Evolutionary conservation across 2,888 invertebrate species (phyloP), one percentile per base, ranked within the genome.

Genomic region (Caenorhabditis japonica): DNA sequence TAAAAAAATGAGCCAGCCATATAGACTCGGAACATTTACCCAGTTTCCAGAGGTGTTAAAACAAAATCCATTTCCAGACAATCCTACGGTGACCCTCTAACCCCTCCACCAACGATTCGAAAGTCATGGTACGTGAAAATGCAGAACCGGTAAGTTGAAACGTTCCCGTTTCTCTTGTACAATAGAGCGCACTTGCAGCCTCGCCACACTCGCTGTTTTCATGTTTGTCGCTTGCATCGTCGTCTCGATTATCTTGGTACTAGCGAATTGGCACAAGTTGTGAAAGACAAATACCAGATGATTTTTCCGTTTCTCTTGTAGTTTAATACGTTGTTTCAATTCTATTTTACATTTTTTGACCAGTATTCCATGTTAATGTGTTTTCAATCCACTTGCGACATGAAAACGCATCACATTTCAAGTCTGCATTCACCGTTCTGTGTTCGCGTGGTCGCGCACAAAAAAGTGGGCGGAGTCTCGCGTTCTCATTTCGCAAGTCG

Each of bases 221-320:
- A 52, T 72, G 4, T 72, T 72, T 43, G 72, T 72, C 59, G 34
- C 51, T 36, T 59, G 59, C 59, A 64, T 72, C 41, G 64, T 72
- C 58, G 60, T 64, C 34, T 72, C 72, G 0, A 60, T 72, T 36
- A 49, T 72, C 27, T 36, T 72, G 10, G 34, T 72, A 2, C 17
- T 72, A 36, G 52, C 62, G 10, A 64, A 64, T 27, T 49, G 47
- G 64, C 59, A 72, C 46, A 64, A 64, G 41, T 64, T 72, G 12
- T 68, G 46, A 64, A 49, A 23, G 41, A 43, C 23, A 4, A 21
- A 19, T 4, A 17, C n/a, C n/a, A n/a, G n/a, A n/a, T 47, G 5
- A 3, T 46, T 21, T 15, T 46, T 25, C 25, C 21, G 3, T 8
- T 15, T 15, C 13, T 3, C 30, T 33, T 1, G 27, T n/a, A 7